Evolutionary conservation across 2,113 vertebrate species (phyloP).

Genomic region (Craseonycteris thonglongyai): DNA sequence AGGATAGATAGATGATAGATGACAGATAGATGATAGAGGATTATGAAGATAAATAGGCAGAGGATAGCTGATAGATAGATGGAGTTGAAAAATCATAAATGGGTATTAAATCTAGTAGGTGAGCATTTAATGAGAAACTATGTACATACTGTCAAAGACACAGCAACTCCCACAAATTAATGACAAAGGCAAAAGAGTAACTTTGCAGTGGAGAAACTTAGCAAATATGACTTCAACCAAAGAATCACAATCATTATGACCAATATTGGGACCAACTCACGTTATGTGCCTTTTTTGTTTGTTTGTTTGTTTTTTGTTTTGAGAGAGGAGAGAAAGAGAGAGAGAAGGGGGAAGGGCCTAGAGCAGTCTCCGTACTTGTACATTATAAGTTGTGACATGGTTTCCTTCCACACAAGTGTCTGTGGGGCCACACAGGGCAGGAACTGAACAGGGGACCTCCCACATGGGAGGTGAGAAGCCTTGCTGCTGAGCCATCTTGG

Average conservation of each 20-base stretch:
- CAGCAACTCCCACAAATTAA: neutral
- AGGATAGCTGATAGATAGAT: neutral
- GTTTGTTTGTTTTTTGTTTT: no score
- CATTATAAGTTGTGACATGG: no score
- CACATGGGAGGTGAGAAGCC: no score
- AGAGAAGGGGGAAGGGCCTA: no score
- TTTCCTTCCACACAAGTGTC: no score
- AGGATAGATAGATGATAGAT: neutral
- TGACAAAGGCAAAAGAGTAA: neutral
- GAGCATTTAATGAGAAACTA: neutral
- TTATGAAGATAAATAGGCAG: neutral
- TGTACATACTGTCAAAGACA: neutral
- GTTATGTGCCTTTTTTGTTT: neutral
- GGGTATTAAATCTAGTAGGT: neutral
- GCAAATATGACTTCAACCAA: neutral
- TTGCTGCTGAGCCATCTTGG: no score
- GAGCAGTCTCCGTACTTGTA: no score
- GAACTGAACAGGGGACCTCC: no score
- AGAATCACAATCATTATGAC: neutral
- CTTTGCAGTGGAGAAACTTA: neutral
- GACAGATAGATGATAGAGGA: no score
- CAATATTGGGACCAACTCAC: neutral
- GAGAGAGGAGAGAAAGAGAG: no score
- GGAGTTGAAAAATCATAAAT: neutral
- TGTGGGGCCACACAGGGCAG: no score